These are phyloP conservation scores for Coptodon rendalli DNA, from an alignment of 2,113 vertebrate genomes.

Conservation along the genomic window DNA sequence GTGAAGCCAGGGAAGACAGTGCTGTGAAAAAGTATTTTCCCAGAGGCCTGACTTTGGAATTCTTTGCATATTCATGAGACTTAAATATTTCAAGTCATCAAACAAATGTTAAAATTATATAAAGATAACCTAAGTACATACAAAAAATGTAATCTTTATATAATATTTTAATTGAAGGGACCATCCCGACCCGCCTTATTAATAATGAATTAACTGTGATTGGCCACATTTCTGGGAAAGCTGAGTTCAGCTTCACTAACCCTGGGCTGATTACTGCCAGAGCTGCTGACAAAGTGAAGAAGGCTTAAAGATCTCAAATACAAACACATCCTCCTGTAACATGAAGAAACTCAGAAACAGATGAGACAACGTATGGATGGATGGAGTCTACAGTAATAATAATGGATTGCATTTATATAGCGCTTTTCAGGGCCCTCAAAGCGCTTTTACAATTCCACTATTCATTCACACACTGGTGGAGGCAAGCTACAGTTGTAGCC, in stretches of 20 bases:
- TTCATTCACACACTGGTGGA: accelerated
- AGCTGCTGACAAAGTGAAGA: neutral
- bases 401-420: neutral
- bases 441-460: neutral
- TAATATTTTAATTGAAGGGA: neutral
- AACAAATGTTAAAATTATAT: neutral
- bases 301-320: neutral
- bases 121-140: neutral
- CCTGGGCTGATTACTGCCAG: neutral
- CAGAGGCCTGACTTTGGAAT: neutral
- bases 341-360: neutral
- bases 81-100: neutral
- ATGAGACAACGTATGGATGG: neutral
- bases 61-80: neutral
- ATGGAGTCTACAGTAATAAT: neutral
- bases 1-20: neutral
- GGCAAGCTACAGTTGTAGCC: neutral
- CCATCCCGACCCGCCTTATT: neutral
- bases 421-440: neutral
- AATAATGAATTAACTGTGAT: neutral
- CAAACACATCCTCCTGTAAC: neutral
- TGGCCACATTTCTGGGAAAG: neutral
- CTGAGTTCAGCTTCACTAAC: neutral
- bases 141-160: neutral
- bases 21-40: neutral